These are phyloP conservation scores for Manis pentadactyla DNA, from an alignment of 2,797 vertebrate species.

Conservation along the genomic window DNA sequence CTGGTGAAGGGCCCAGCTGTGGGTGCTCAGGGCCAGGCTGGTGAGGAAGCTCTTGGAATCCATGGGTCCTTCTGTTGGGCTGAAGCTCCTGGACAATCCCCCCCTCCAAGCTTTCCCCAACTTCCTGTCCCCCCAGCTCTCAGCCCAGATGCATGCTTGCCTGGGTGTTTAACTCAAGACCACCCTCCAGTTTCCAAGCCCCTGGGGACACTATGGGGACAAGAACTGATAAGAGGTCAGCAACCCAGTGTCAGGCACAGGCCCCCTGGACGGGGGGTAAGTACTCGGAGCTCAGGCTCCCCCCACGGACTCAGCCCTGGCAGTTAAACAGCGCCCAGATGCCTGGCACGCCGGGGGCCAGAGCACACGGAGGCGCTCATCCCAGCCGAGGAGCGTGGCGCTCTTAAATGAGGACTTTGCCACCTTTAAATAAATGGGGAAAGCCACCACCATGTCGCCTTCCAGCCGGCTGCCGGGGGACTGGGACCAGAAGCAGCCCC, in stretches of 20 bases:
- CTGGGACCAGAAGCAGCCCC: accelerated
- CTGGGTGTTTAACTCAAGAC: not conserved
- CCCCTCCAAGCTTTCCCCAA: not conserved
- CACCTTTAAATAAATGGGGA: accelerated
- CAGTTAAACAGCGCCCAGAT: accelerated
- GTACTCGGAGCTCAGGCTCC: accelerated
- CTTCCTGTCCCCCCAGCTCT: no score
- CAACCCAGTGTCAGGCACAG: accelerated
- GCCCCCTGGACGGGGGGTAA: accelerated
- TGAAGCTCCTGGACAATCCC: not conserved
- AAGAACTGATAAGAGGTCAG: not conserved
- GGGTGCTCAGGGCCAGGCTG: accelerated
- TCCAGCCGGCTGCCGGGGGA: not conserved
- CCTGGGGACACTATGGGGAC: no score
- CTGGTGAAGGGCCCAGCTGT: not conserved
- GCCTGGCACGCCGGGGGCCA: accelerated
- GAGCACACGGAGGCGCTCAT: accelerated
- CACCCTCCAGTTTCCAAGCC: accelerated
- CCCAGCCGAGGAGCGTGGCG: accelerated
- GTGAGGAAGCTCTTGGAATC: no score
- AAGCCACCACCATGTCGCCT: accelerated
- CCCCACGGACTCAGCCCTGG: accelerated
- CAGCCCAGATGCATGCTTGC: not conserved
- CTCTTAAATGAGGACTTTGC: accelerated
- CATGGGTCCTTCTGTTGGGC: accelerated